Evolutionary conservation across 2,797 vertebrate species (phyloP), one percentile per base, ranked within the genome.

Genomic region (Syndactyla subalaris): DNA sequence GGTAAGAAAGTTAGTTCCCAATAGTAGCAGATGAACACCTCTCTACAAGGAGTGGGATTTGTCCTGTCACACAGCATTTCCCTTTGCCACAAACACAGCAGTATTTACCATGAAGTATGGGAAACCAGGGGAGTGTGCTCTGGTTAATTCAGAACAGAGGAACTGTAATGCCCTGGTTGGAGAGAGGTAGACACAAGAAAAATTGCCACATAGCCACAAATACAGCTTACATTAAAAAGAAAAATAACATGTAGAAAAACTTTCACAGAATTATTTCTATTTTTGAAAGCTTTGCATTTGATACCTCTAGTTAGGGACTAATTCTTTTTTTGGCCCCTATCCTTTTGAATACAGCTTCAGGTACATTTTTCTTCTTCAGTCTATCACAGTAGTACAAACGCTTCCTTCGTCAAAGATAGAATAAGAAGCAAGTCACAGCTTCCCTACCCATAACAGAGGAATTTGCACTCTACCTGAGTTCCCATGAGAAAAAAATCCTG

Each of bases 321-420:
- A 10, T 51, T 24, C 27, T 20, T 4, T 21, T 8, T 2, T 1
- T 6, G 2, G 7, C 6, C 3, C 7, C 22, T 2, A 0, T 30
- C 1, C 5, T 78, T 80, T 71, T 59, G 7, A 62, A 2, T 58
- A 54, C 10, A 34, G 7, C 27, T 65, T 91, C 24, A 46, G 7
- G 32, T 30, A 18, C 2, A 32, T 23, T 27, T 87, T 82, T 59
- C 34, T 45, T 10, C 7, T 34, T 39, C 34, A 34, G 11, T 62
- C 59, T 51, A 34, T 32, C 24, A 46, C 6, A 8, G 27, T 8
- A 2, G 29, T 49, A 65, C 16, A 73, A 65, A 20, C 23, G 0
- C 30, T 79, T 91, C 13, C 20, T 41, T 30, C 48, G 11, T 5
- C 43, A 14, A 77, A 57, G 2, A 3, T 6, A 80, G 38, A 88